Evolutionary conservation across 2,888 invertebrate species (phyloP), one percentile per base, ranked within the genome.

Genomic region (Apoda limacodes): DNA sequence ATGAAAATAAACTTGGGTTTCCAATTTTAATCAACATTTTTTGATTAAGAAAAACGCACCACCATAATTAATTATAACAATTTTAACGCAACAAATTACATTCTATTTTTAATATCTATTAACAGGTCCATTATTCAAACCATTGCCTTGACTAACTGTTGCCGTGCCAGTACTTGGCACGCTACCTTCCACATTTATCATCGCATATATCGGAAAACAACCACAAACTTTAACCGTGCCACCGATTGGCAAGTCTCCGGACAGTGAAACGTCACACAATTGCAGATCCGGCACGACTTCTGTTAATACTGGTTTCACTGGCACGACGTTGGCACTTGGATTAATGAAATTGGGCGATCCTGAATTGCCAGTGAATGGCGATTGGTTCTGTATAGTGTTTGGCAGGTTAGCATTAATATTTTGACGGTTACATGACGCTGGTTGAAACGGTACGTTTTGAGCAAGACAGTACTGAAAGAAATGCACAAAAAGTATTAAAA

Each of bases 201-300:
- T 59, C 0, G 74, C 75, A 28, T 72, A 74, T 0, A 74, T 68
- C 0, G 75, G 75, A 52, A 75, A 70, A 2, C 66, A 54, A 0
- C 74, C 74, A 15, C 55, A 58, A 0, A 75, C 65, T 38, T 62
- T 67, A 1, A 74, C 72, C 2, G 55, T 56, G 0, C 74, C 74
- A 13, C 59, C 63, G 0, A 75, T 55, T 4, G 71, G 71, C 19
- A 75, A 41, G 2, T 72, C 71, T 0, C 74, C 74, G 0, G 55
- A 48, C 2, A 70, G 46, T 0, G 57, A 54, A 0, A 75, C 51
- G 10, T 74, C 74, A 1, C 74, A 74, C 11, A 67, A 60, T 25
- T 69, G 60, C 1, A 74, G 40, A 0, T 58, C 53, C 1, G 74
- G 71, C 1, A 65, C 39, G 0, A 72, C 56, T 34, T 72, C 74